Percentiles rank a stretch among this genome's conserved stretches.
Evolutionary conservation across 2,888 invertebrate genomes (phyloP).

Genomic region (Petrolisthes cinctipes): DNA sequence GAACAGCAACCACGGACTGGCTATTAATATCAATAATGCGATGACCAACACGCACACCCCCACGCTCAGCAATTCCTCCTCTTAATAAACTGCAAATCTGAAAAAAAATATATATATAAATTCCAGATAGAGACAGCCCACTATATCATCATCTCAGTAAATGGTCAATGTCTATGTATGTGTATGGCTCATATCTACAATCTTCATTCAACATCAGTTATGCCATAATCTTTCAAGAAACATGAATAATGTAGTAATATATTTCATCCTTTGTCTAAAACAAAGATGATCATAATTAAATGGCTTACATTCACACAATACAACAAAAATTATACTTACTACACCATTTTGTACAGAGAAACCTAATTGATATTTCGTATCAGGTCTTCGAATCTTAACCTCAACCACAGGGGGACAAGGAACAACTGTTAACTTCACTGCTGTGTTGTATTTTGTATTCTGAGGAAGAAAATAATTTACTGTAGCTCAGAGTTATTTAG

Average conservation of each 20-base stretch:
- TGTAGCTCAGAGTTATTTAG: too few relatives aligned
- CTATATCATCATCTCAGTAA: too few relatives aligned
- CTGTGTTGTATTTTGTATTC: conserved; percentile 95
- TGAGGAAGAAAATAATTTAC: conserved; percentile 67
- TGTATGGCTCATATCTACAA: too few relatives aligned
- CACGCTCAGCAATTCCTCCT: conserved; percentile 98
- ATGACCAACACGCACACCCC: conserved; percentile 98
- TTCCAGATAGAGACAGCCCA: too few relatives aligned
- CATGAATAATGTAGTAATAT: not conserved
- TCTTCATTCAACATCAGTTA: not conserved
- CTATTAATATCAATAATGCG: conserved; percentile 99
- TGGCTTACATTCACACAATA: not conserved
- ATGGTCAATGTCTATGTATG: too few relatives aligned
- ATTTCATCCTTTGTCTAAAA: not conserved
- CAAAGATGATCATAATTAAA: not conserved
- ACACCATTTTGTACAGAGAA: conserved; percentile 99
- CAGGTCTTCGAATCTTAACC: conserved; percentile 98
- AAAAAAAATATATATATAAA: conserved; percentile 9
- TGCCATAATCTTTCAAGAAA: not conserved
- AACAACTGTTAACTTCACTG: conserved; percentile 98
- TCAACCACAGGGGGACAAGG: conserved; percentile 99
- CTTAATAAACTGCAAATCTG: conserved; percentile 97
- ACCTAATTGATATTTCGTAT: conserved; percentile 99
- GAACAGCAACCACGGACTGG: conserved; percentile 99
- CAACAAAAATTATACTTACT: conserved; percentile 74